Base-by-base conservation (phyloP, 2,888 invertebrate species). In the Dorcus hopei region DNA sequence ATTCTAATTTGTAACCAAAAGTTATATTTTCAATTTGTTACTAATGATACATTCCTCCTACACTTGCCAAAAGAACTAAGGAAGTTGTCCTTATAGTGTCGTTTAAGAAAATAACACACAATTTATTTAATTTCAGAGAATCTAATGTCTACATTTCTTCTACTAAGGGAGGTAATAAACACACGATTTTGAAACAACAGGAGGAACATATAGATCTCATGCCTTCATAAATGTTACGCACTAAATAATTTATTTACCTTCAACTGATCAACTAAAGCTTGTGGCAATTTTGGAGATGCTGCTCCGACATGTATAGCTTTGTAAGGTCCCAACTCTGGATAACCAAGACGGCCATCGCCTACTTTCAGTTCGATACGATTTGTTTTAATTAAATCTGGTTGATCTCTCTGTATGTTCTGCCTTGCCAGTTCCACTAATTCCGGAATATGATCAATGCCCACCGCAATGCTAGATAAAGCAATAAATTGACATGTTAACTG, bases 271-370 rank as follows among this genome's bases (percentile, higher is more conserved):
- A 95, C 80, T 74, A 93, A 86, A 66, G 86, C 83, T 76, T 88
- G 82, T 26, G 94, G 95, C 57, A 91, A 80, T 57, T 82, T 83
- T 3, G 91, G 86, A 8, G 94, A 90, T 38, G 95, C 95, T 8
- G 95, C 95, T 52, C 95, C 95, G 5, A 95, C 94, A 79, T 97
- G 96, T 68, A 97, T 97, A 14, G 94, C 95, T 81, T 94, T 89
- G 72, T 89, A 97, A 0, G 95, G 95, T 3, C 89, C 93, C 64
- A 86, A 84, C 54, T 83, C 79, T 2, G 85, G 80, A 72, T 86
- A 88, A 3, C 97, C 97, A 70, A 85, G 78, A 58, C 96, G 83
- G 2, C 97, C 97, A 82, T 97, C 96, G n/a, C 95, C 96, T 76
- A 87, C 90, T 67, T 91, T 72, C 62, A 95, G 82, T 74, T 87